Evolutionary conservation across 2,888 invertebrate species (phyloP).

Genomic region (Drosophila mimetica): DNA sequence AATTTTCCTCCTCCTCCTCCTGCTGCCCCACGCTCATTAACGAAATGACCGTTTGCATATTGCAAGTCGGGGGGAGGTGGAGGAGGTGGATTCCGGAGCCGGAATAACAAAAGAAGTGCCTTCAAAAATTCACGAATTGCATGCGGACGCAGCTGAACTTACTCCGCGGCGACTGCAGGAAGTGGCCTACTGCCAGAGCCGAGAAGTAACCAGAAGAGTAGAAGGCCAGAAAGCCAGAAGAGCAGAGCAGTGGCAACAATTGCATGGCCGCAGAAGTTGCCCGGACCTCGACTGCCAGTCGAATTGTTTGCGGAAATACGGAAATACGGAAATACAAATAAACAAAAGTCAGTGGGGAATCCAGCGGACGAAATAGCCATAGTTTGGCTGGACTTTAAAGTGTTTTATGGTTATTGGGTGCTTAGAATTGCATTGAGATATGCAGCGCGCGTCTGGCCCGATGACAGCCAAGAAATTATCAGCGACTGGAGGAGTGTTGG

Average conservation of each 20-base stretch:
- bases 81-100: conserved; percentile 16
- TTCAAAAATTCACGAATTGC: conserved; percentile 76
- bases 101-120: conserved; percentile 62
- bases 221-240: too few relatives aligned
- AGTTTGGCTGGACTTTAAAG: conserved; percentile 43
- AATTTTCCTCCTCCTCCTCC: conserved; percentile 9
- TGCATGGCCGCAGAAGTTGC: conserved; percentile 62
- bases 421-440: conserved; percentile 63
- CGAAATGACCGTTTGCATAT: conserved; percentile 81
- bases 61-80: conserved; percentile 48
- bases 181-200: conserved; percentile 71
- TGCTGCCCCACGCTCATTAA: conserved; percentile 76
- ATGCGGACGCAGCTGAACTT: conserved; percentile 54
- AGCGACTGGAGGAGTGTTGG: conserved; percentile 41
- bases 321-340: conserved; percentile 73
- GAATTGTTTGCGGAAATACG: conserved; percentile 62
- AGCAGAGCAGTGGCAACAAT: conserved; percentile 20
- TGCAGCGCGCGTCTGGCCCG: conserved; percentile 51
- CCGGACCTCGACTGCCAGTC: conserved; percentile 61
- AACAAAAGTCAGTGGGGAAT: conserved; percentile 46
- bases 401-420: conserved; percentile 74
- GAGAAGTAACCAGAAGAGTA: conserved; percentile 4
- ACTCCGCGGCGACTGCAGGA: conserved; percentile 56
- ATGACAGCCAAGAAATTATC: conserved; percentile 75
- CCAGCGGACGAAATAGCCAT: conserved; percentile 6